Evolutionary conservation across 2,113 vertebrate species (phyloP), one percentile per base, ranked within the genome.

Genomic region (Chauna torquata): DNA sequence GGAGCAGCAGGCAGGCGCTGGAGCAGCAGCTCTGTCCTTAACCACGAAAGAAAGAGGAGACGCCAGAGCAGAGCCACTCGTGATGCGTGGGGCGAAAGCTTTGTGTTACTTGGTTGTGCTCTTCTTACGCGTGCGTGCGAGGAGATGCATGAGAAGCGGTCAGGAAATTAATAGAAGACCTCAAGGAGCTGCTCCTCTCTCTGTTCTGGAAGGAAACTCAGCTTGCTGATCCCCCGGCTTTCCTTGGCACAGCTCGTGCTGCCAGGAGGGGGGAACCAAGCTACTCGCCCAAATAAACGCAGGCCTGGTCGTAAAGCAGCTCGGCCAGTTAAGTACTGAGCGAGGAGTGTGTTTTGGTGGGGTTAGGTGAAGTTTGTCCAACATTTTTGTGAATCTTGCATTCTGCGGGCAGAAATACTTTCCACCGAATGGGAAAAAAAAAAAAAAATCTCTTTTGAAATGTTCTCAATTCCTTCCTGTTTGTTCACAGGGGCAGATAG

Each of bases 321-420:
- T 65, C 1, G 15, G 70, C 70, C 47, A 23, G 82, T 16, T 8
- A 30, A 58, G 78, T 38, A 3, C 90, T 64, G 89, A 9, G 9
- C 57, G 70, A 82, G 90, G 85, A 91, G 68, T 49, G 89, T 70
- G 86, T 88, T 86, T 95, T 82, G 91, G 87, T 10, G 23, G 86
- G 71, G 68, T 61, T 81, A 72, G 32, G 9, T 45, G 82, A 86
- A 96, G 78, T 62, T 82, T 76, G 94, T 74, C 92, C 95, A 94
- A 64, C 90, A 66, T 91, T 97, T 92, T 89, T 95, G 92, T 87
- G 83, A 95, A 82, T 95, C 91, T 62, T 79, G 64, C 57, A 5
- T 96, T 96, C 95, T 96, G 92, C 77, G 95, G 88, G 88, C 90
- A 94, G 93, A 94, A 97, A 96, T 88, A 94, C 66, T 96, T 97